Conservation (phyloP, 2,888 invertebrate genomes). For the Drosophila nr. perissopoda region DNA sequence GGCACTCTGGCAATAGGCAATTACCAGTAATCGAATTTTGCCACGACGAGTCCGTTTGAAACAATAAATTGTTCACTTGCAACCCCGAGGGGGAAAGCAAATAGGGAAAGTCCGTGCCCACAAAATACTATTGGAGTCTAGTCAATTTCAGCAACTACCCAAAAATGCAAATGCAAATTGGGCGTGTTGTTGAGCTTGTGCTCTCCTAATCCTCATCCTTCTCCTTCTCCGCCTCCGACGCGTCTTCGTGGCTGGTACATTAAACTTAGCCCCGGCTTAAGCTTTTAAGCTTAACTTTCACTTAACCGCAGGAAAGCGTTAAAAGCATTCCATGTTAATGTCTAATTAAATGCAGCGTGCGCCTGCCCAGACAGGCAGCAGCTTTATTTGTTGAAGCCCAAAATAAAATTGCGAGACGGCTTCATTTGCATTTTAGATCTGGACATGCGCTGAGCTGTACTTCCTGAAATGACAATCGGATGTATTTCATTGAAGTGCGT, state of each 20-base stretch:
- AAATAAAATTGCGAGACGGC: constrained; percentile 41
- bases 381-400: constrained; percentile 33
- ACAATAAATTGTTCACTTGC: constrained; percentile 67
- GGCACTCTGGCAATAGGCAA: constrained; percentile 61
- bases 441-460: constrained; percentile 28
- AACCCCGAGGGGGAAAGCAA: constrained; percentile 16
- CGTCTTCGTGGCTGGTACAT: constrained; percentile 35
- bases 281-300: constrained; percentile 70
- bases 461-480: constrained; percentile 67
- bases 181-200: constrained; percentile 21
- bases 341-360: constrained; percentile 73
- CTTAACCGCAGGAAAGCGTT: constrained; percentile 68
- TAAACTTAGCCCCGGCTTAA: constrained; percentile 68
- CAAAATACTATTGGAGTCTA: constrained; percentile 17
- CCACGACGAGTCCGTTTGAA: constrained; percentile 65
- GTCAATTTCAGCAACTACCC: constrained; percentile 24
- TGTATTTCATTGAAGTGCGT: constrained; percentile 65
- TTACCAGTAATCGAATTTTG: constrained; percentile 75
- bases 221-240: not conserved
- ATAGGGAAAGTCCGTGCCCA: constrained; percentile 7
- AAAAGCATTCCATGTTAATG: constrained; percentile 65
- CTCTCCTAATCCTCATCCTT: not conserved
- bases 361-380: constrained; percentile 5
- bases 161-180: constrained; percentile 72
- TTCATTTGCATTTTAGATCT: constrained; percentile 75